A percentile compares a stretch with the other conserved stretches of the same genome.
Evolutionary conservation across 2,113 vertebrate genomes (phyloP).

Genomic region (Aythya baeri): DNA sequence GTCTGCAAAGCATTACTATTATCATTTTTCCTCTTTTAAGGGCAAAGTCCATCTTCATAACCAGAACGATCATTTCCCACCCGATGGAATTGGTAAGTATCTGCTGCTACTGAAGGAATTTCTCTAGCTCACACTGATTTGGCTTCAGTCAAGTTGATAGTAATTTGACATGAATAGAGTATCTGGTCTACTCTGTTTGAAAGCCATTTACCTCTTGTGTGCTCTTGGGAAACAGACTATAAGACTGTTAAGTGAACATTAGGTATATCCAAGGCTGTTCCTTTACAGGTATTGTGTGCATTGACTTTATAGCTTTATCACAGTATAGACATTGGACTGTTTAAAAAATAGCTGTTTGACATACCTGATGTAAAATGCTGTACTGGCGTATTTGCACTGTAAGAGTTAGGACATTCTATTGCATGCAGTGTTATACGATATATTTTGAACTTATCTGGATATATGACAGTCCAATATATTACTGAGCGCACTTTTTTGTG

Average conservation of each 20-base stretch:
- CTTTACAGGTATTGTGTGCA: background rate
- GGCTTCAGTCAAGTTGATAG: background rate
- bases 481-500: background rate
- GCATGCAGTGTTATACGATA: background rate
- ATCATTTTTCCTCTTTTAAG: constrained; percentile 71
- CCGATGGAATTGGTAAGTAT: constrained; percentile 93
- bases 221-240: background rate
- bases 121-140: background rate
- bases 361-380: background rate
- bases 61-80: constrained; percentile 92
- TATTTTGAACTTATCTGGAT: background rate
- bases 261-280: background rate
- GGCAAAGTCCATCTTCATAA: constrained; percentile 89
- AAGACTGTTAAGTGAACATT: background rate
- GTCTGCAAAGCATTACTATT: background rate
- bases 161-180: background rate
- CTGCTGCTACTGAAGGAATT: background rate
- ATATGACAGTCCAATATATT: too few relatives aligned
- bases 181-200: background rate
- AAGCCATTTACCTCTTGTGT: background rate
- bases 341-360: background rate
- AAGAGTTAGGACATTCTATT: background rate
- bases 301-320: background rate
- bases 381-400: background rate
- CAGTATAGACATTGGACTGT: background rate